Evolutionary conservation across 2,888 invertebrate species (phyloP).

Genomic region (Chymomyza procnemis): DNA sequence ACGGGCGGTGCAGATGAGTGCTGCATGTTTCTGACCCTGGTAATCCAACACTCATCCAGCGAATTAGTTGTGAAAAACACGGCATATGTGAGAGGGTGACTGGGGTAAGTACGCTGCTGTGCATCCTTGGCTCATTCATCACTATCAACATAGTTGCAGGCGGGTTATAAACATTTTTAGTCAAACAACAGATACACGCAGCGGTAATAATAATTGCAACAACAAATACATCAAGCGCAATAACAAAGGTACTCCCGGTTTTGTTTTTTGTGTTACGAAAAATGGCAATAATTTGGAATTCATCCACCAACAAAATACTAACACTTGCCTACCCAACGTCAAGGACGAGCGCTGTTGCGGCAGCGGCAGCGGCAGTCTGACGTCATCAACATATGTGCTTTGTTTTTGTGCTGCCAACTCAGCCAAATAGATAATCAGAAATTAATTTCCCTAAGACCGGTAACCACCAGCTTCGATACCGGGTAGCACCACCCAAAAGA

Average conservation of each 20-base stretch:
- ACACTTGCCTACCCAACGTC: constrained; percentile 63
- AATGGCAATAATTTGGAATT: constrained; percentile 35
- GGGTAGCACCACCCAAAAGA: background rate
- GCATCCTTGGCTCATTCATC: constrained; percentile 1
- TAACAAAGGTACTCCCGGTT: background rate
- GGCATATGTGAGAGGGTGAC: constrained; percentile 59
- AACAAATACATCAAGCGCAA: constrained; percentile 37
- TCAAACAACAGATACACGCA: constrained; percentile 47
- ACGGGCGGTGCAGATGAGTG: constrained; percentile 24
- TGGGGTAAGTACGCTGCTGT: background rate
- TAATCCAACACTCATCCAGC: constrained; percentile 75
- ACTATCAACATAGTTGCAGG: background rate
- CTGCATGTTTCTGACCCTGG: constrained; percentile 30
- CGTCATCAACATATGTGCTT: constrained; percentile 67
- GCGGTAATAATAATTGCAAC: constrained; percentile 52
- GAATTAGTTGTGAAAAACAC: constrained; percentile 66
- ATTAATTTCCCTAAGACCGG: constrained; percentile 76
- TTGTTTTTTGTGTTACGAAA: background rate
- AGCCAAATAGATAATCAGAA: constrained; percentile 77
- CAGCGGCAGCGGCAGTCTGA: constrained; percentile 26
- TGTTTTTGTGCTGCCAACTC: constrained; percentile 39
- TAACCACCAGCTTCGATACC: constrained; percentile 10
- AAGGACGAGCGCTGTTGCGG: constrained; percentile 61
- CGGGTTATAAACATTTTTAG: background rate
- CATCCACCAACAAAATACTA: constrained; percentile 35